Conservation (phyloP, 2,113 vertebrate genomes). For the Naja naja region DNA sequence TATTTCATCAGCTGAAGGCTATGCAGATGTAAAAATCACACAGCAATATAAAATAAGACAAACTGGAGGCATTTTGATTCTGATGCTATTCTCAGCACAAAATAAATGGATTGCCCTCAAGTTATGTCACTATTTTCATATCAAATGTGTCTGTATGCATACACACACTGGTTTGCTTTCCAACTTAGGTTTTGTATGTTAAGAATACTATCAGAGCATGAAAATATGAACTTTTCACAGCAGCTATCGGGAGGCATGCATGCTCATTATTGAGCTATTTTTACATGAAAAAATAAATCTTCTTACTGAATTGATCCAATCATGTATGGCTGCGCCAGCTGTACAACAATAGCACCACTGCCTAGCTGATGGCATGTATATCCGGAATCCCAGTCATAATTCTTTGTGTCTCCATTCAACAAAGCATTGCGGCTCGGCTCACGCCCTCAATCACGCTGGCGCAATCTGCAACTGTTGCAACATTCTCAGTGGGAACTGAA, state of each 20-base stretch:
- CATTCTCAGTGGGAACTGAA: slow-evolving; percentile 88
- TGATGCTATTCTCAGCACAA: neutral
- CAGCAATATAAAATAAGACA: neutral
- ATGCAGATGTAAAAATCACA: neutral
- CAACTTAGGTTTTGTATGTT: neutral
- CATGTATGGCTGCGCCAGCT: slow-evolving; percentile 93
- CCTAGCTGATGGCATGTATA: slow-evolving; percentile 98
- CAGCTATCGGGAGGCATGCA: neutral
- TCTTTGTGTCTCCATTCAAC: slow-evolving; percentile 94
- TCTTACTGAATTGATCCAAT: slow-evolving; percentile 86
- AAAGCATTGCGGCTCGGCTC: slow-evolving; percentile 94
- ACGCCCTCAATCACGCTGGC: slow-evolving; percentile 97
- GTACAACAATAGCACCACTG: slow-evolving; percentile 93
- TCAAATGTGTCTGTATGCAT: slow-evolving; percentile 2
- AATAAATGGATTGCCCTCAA: slow-evolving; percentile 14
- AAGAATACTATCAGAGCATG: slow-evolving; percentile 25
- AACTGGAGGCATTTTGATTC: neutral
- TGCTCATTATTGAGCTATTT: neutral
- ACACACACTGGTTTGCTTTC: neutral
- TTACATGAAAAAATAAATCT: slow-evolving; percentile 44
- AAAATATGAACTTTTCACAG: neutral
- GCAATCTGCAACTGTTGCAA: slow-evolving; percentile 87
- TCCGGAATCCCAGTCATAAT: slow-evolving; percentile 98
- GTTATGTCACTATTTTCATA: neutral
- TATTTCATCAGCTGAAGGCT: neutral